Evolutionary conservation across 2,797 vertebrate species (phyloP).

Genomic region (Emys orbicularis): DNA sequence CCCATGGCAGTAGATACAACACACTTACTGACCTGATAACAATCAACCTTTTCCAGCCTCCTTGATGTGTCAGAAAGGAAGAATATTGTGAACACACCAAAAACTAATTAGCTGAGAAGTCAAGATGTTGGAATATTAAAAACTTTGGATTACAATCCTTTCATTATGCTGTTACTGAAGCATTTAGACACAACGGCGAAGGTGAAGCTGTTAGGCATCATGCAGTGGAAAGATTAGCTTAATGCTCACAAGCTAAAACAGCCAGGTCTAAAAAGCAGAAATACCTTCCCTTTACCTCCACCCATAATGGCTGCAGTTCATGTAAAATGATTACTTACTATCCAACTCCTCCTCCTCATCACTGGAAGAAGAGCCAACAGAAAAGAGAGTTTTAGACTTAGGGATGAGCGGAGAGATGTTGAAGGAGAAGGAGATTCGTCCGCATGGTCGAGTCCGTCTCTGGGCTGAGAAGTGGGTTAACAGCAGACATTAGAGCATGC

Average conservation of each 20-base stretch:
- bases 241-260: background rate
- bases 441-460: slow-evolving; percentile 84
- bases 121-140: background rate
- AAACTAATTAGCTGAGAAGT: rapidly evolving
- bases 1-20: background rate
- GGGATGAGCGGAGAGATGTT: slow-evolving; percentile 92
- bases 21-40: background rate
- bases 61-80: background rate
- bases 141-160: background rate
- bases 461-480: slow-evolving; percentile 85
- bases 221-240: slow-evolving; percentile 17
- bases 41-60: background rate
- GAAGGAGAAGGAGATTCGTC: slow-evolving; percentile 93
- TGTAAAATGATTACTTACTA: slow-evolving; percentile 88
- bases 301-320: slow-evolving; percentile 27
- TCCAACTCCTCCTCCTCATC: slow-evolving; percentile 91
- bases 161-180: slow-evolving; percentile 13
- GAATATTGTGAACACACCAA: background rate
- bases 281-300: slow-evolving; percentile 23
- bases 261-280: slow-evolving; percentile 28
- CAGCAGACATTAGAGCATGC: slow-evolving; percentile 80
- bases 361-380: slow-evolving; percentile 92
- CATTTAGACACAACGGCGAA: background rate
- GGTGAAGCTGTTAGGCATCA: background rate
- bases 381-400: slow-evolving; percentile 92